Base-by-base conservation (phyloP, 2,797 vertebrate species). In the Delichon dasypus region DNA sequence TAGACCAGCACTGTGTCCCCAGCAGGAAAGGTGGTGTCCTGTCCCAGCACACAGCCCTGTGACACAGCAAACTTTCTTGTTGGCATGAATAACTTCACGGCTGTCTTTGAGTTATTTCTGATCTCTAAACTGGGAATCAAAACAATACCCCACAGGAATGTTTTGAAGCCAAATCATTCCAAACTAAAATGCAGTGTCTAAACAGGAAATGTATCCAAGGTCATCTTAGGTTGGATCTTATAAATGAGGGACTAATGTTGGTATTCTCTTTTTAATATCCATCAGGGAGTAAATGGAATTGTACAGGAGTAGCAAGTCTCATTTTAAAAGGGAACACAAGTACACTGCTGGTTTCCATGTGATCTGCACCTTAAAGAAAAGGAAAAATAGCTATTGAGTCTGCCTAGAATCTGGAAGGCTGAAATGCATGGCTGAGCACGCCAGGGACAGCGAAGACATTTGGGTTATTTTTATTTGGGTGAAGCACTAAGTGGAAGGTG, bases 341-440 rank as follows among this genome's bases (percentile, higher is more conserved):
- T 32, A 58, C 10, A 23, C 3, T 75, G 22, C 29, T 16, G 0
- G 36, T 48, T 84, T 84, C n/a, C 29, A 23, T 6, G 0, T 0
- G 4, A 53, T 57, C 55, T 47, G 45, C 19, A 9, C 7, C 32
- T 50, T 67, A 73, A 87, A 92, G 79, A 12, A 51, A 68, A 77
- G 29, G 30, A 55, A 60, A 74, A 73, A 26, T 1, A 77, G 71
- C 50, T 32, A 19, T 15, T 5, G 34, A 48, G 44, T 21, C 3
- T 65, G 48, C 13, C 14, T 45, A 9, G 34, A 44, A 61, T 48
- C 2, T 38, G 72, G 23, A 71, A 60, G 48, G 60, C 36, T 3
- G 5, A 32, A 80, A 68, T 62, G 79, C 72, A 14, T 3, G 47
- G 16, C 27, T 25, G n/a, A 17, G 19, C 8, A 0, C 3, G 23